These are phyloP conservation scores for Nymphalis polychloros DNA, from an alignment of 2,888 invertebrate genomes.

Conservation along the genomic window DNA sequence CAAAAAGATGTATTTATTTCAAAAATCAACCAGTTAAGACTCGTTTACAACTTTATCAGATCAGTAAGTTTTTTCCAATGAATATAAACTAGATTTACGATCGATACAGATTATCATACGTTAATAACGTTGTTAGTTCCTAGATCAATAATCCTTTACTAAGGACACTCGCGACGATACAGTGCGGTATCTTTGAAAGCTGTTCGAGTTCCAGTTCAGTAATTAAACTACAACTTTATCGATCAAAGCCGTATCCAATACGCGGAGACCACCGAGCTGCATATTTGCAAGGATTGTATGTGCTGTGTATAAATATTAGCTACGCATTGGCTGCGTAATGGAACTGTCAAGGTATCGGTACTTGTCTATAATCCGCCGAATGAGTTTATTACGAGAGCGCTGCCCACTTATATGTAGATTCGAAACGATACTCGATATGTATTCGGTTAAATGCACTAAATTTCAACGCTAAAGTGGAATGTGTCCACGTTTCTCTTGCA, in stretches of 20 bases:
- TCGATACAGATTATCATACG: slow-evolving; percentile 23
- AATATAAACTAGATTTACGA: slow-evolving; percentile 24
- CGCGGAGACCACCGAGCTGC: slow-evolving; percentile 69
- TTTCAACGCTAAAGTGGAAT: slow-evolving; percentile 35
- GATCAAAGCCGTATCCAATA: slow-evolving; percentile 69
- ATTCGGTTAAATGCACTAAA: slow-evolving; percentile 34
- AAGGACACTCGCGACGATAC: slow-evolving; percentile 52
- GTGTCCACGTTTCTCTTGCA: slow-evolving; percentile 27
- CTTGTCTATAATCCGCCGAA: slow-evolving; percentile 69
- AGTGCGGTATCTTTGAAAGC: slow-evolving; percentile 69
- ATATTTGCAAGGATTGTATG: slow-evolving; percentile 60
- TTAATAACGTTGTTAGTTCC: slow-evolving; percentile 31
- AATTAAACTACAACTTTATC: slow-evolving; percentile 81
- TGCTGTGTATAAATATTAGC: slow-evolving; percentile 63
- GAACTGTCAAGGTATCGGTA: slow-evolving; percentile 69
- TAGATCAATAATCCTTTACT: slow-evolving; percentile 29
- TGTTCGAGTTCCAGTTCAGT: slow-evolving; percentile 67
- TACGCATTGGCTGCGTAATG: slow-evolving; percentile 64
- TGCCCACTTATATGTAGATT: slow-evolving; percentile 56
- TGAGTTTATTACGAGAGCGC: slow-evolving; percentile 70
- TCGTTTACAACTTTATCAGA: slow-evolving; percentile 5
- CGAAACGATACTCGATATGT: slow-evolving; percentile 24
- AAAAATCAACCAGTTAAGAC: background rate
- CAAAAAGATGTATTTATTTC: background rate
- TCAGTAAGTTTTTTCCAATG: slow-evolving; percentile 2